Conservation (phyloP, 2,888 invertebrate species). For the Epistrophe grossulariae region DNA sequence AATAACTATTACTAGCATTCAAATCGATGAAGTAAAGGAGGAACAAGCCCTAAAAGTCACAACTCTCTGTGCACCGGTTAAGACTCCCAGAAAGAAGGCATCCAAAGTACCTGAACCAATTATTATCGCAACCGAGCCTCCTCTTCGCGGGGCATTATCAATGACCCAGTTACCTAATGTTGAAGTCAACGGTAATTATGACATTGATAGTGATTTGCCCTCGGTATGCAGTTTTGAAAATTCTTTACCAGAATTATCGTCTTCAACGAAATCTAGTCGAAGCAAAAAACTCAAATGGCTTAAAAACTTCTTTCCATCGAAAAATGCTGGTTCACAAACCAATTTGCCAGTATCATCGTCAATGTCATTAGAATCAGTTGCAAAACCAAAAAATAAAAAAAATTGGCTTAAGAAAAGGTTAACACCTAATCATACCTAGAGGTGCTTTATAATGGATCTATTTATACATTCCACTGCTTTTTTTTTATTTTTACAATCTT, state of each 20-base stretch:
- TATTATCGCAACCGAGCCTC: slow-evolving; percentile 37
- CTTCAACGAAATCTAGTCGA: slow-evolving; percentile 52
- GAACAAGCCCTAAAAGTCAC: neutral
- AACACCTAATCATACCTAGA: slow-evolving; percentile 28
- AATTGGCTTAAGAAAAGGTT: slow-evolving; percentile 49
- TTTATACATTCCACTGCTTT: slow-evolving; percentile 34
- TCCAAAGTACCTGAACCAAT: slow-evolving; percentile 30
- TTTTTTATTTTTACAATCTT: slow-evolving; percentile 17
- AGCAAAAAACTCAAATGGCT: slow-evolving; percentile 50
- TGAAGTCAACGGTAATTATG: neutral
- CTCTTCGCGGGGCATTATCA: slow-evolving; percentile 48
- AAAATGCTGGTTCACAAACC: slow-evolving; percentile 19
- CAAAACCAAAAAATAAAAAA: slow-evolving; percentile 55
- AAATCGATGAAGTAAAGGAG: slow-evolving; percentile 52
- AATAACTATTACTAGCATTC: slow-evolving; percentile 22
- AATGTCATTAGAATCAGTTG: slow-evolving; percentile 45
- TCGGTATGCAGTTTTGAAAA: slow-evolving; percentile 38
- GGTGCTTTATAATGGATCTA: neutral
- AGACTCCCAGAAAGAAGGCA: slow-evolving; percentile 45
- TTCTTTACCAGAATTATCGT: slow-evolving; percentile 52
- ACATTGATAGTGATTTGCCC: slow-evolving; percentile 1
- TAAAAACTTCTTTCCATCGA: slow-evolving; percentile 27
- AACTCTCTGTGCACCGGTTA: slow-evolving; percentile 27
- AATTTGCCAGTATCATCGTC: slow-evolving; percentile 11
- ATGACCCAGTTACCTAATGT: slow-evolving; percentile 47